Evolutionary conservation across 2,113 vertebrate genomes (phyloP), one percentile per base, ranked within the genome.

Genomic region (Chlorocebus sabaeus): DNA sequence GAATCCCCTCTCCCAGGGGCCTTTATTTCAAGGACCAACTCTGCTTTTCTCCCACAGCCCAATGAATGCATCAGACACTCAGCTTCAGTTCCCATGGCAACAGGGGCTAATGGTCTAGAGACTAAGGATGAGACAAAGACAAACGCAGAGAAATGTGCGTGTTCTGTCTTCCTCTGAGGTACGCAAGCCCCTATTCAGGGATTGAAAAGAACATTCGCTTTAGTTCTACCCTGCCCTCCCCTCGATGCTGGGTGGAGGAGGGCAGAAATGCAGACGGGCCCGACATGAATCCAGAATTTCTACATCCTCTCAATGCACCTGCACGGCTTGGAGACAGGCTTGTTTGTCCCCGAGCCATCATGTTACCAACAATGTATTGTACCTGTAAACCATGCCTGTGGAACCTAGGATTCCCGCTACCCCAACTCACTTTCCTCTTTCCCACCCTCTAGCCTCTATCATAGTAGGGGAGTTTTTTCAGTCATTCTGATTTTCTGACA

Each of bases 11-110:
- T 83, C 64, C 78, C 55, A 18, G 50, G 30, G 67, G 32, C 64
- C 89, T 85, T 90, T 48, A 43, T 93, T 61, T 91, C 96, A 85
- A 96, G 83, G 73, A 84, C 78, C 83, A 89, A 87, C 78, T 96
- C 96, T 85, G 79, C 94, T 88, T 91, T 85, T 43, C 92, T 91
- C 94, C 86, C 86, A 89, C 78, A 91, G 57, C 43, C 81, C 38
- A 50, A 38, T 81, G 90, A 94, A 64, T 91, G 85, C 85, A 72
- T 85, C 86, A 96, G 57, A 78, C 89, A 81, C 94, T 97, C 83
- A 64, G 94, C 92, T 89, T 81, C 86, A 13, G 96, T 98, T 98
- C 73, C 96, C 96, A 95, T 95, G 86, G 96, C 85, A 96, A 98
- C 96, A 30, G 70, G 76, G 59, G 59, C 57, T 93, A 96, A 85